Conservation (phyloP, 2,797 vertebrate genomes). For the Naso thynnoides region DNA sequence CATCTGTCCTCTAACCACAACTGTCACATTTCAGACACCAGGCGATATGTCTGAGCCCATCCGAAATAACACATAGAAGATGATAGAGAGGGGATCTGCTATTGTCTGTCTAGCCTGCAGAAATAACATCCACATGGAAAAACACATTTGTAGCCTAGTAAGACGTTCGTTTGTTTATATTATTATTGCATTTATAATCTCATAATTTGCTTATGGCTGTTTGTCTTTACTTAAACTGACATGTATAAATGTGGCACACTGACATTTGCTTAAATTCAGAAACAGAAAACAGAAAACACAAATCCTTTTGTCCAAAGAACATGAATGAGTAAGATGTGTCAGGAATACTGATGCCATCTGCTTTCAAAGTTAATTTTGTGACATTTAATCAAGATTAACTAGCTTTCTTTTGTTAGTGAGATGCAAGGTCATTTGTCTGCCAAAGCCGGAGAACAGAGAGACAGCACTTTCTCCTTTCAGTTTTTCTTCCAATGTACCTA, state of each 20-base stretch:
- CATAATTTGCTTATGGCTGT: neutral
- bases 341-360: conserved; percentile 18
- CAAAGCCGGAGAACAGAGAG: neutral
- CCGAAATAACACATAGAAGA: conserved; percentile 55
- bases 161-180: too few relatives aligned
- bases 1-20: conserved; percentile 72
- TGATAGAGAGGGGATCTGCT: conserved; percentile 34
- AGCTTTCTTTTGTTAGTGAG: conserved; percentile 8
- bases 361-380: conserved; percentile 28
- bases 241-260: neutral
- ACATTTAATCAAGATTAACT: conserved; percentile 35
- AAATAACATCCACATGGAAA: conserved; percentile 7
- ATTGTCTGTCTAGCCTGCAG: conserved; percentile 24
- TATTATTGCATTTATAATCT: too few relatives aligned
- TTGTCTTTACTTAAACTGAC: neutral
- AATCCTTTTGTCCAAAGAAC: neutral
- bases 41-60: conserved; percentile 64
- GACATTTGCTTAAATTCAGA: neutral
- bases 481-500: neutral
- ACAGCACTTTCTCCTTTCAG: neutral
- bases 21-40: conserved; percentile 65
- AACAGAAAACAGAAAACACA: neutral
- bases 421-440: neutral
- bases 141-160: too few relatives aligned
- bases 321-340: neutral